Evolutionary conservation across 2,113 vertebrate species (phyloP), one percentile per base, ranked within the genome.

Genomic region (Rhynchomys soricoides): DNA sequence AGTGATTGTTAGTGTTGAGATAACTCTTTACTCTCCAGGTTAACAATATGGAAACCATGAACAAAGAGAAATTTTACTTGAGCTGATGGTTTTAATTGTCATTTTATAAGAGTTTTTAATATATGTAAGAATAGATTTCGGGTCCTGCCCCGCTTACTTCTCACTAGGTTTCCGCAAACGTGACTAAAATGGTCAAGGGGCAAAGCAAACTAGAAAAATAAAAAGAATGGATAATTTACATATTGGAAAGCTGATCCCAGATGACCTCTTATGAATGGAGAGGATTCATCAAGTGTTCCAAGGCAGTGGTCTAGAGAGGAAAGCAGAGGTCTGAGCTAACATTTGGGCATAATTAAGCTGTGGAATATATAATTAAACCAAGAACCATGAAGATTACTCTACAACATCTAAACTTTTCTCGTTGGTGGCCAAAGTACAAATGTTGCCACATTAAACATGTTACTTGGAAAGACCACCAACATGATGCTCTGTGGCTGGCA

Each of bases 121-220:
- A 95, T 86, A 43, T 40, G 66, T 57, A 43, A 86, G 85, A 94
- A 96, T 73, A 94, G 37, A 96, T 96, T 97, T 94, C 16, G 43
- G 81, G 57, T 19, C 26, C 57, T 45, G 48, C 48, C 55, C 71
- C 2, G 48, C 17, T 12, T 12, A 48, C 45, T 94, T 95, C 48
- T 57, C 62, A 66, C 43, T 79, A 68, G 59, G 59, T 90, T 59
- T 95, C 40, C 52, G 82, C 40, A 95, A 92, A 50, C 52, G 82
- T 91, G 57, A 81, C 29, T 89, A 13, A 89, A 86, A 93, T 90
- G 50, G 40, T 59, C 94, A 95, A 95, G 57, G 86, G 45, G 86
- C 6, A 77, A 81, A 90, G 34, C 11, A 93, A 45, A 94, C 82
- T 10, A 95, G 40, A 91, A 83, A 95, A 90, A 48, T 26, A 43